These are phyloP conservation scores for Stichodactyla helianthus DNA, from an alignment of 64 coral and sea anemone species.

Conservation along the genomic window DNA sequence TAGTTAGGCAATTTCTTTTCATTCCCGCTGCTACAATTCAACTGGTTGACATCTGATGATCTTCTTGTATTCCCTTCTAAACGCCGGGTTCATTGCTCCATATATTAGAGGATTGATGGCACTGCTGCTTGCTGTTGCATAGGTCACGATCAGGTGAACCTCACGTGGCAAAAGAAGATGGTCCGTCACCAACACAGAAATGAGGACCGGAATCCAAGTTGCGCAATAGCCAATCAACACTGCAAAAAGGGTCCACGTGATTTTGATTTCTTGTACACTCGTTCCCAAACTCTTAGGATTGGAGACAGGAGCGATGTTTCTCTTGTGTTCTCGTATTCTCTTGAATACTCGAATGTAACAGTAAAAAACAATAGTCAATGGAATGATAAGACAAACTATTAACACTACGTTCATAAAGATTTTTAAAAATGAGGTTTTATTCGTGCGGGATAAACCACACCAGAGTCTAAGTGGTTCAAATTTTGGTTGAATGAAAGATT, in stretches of 20 bases:
- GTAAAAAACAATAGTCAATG: background rate
- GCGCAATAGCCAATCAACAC: background rate
- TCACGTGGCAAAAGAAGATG: background rate
- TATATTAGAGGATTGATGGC: conserved; percentile 11
- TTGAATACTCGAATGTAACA: background rate
- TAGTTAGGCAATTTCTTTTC: no score
- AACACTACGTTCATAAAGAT: background rate
- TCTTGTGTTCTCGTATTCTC: conserved; percentile 10
- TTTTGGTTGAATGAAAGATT: background rate
- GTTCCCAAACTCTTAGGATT: background rate
- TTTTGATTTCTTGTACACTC: conserved; percentile 9
- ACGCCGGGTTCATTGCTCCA: background rate
- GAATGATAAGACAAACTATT: background rate
- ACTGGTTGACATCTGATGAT: background rate
- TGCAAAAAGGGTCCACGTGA: conserved; percentile 11
- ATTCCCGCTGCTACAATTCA: no score
- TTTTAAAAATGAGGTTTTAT: background rate
- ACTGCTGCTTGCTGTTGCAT: background rate
- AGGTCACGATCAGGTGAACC: conserved; percentile 14
- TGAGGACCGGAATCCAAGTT: background rate
- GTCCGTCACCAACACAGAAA: background rate
- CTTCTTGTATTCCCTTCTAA: background rate
- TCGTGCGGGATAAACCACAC: background rate
- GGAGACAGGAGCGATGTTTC: background rate
- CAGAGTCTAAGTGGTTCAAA: background rate